Conservation (phyloP, 2,888 invertebrate genomes). For the Zygaena filipendulae region DNA sequence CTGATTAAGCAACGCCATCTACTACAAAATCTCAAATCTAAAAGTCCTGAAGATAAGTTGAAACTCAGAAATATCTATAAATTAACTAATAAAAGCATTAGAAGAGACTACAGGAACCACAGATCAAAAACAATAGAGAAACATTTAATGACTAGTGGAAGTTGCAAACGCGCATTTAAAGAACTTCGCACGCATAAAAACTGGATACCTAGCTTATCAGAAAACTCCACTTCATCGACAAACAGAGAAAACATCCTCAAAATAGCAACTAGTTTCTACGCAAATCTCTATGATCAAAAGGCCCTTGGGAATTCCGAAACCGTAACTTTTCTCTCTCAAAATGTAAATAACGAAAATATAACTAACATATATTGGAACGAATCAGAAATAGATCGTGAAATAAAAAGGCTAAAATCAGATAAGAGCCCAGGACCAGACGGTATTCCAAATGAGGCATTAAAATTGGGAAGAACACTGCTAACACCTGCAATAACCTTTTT, state of each 20-base stretch:
- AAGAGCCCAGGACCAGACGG: background rate
- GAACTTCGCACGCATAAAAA: constrained; percentile 12
- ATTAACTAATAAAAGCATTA: constrained; percentile 13
- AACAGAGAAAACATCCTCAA: constrained; percentile 11
- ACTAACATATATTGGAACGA: background rate
- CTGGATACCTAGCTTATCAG: constrained; percentile 12
- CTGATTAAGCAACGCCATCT: background rate
- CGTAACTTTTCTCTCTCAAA: constrained; percentile 1
- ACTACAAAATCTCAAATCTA: background rate
- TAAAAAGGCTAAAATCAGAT: background rate
- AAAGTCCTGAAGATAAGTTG: background rate
- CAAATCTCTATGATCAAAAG: constrained; percentile 10
- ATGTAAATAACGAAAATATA: no score
- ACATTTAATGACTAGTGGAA: constrained; percentile 7
- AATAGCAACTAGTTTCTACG: constrained; percentile 15
- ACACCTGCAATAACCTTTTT: constrained; percentile 7
- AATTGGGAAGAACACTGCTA: constrained; percentile 5
- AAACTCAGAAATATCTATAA: constrained; percentile 11
- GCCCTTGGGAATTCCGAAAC: no score
- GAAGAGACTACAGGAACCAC: constrained; percentile 11
- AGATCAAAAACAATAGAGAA: constrained; percentile 10
- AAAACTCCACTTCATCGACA: background rate
- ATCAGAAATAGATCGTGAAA: background rate
- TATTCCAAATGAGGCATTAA: background rate
- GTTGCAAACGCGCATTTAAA: constrained; percentile 14